A percentile compares a stretch with the other conserved stretches of the same genome.
phyloP scores from a whole-genome alignment of 2,113 vertebrate species.

The Gobio gobio region DNA sequence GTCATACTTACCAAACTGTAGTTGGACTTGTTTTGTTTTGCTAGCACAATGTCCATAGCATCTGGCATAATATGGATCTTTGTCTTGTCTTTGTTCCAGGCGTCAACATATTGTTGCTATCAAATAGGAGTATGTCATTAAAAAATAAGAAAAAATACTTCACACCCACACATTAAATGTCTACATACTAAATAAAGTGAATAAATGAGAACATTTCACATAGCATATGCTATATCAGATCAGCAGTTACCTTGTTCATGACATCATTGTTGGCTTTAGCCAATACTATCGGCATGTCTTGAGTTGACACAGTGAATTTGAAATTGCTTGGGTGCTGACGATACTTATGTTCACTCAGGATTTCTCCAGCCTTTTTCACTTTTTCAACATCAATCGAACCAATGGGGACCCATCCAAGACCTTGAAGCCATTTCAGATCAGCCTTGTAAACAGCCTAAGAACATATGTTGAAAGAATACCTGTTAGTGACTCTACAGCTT shows the following conservation, averaged over 20 bases:
- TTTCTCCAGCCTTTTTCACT: constrained; percentile 78
- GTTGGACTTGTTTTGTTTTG: constrained; percentile 83
- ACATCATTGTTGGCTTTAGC: constrained; percentile 82
- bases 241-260: constrained; percentile 76
- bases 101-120: constrained; percentile 84
- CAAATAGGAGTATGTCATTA: constrained; percentile 9
- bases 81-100: constrained; percentile 92
- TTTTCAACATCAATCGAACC: constrained; percentile 83
- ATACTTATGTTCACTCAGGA: constrained; percentile 81
- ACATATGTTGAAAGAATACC: not conserved
- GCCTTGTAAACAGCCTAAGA: constrained; percentile 79
- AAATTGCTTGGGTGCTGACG: constrained; percentile 81
- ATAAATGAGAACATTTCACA: not conserved
- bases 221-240: not conserved
- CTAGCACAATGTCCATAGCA: constrained; percentile 88
- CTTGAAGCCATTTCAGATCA: constrained; percentile 81
- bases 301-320: constrained; percentile 75
- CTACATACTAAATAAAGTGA: not conserved
- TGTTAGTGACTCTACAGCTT: not conserved
- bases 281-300: constrained; percentile 80
- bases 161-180: not conserved
- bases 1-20: constrained; percentile 82
- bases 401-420: constrained; percentile 80
- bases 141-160: not conserved
- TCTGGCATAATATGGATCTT: constrained; percentile 92